phyloP scores from a whole-genome alignment of 2,113 vertebrate genomes.

The Chaetodon trifascialis region DNA sequence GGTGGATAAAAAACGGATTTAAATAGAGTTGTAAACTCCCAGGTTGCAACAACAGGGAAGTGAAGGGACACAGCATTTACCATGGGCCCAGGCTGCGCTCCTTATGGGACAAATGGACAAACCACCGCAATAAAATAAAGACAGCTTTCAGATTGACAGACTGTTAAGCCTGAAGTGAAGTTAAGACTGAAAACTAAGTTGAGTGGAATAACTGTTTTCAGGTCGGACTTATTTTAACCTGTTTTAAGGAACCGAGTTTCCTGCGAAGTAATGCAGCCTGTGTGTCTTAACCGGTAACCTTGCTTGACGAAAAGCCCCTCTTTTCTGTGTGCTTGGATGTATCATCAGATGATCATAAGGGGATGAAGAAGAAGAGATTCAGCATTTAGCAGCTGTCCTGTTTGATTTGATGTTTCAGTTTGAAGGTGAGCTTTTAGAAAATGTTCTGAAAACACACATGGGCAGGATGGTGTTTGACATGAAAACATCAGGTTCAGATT shows the following conservation, averaged over 20 bases:
- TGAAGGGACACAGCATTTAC: too few relatives aligned
- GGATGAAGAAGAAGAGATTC: neutral
- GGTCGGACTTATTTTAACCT: neutral
- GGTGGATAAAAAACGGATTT: too few relatives aligned
- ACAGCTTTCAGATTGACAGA: neutral
- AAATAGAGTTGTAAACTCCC: too few relatives aligned
- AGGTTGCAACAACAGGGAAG: too few relatives aligned
- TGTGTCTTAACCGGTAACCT: neutral
- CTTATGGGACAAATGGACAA: neutral
- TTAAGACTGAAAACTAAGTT: neutral
- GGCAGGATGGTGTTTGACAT: conserved; percentile 13
- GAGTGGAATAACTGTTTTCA: neutral
- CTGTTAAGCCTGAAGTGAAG: neutral
- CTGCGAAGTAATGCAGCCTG: neutral
- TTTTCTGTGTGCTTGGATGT: neutral
- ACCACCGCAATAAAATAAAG: neutral
- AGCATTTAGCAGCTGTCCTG: neutral
- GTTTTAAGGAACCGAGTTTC: neutral
- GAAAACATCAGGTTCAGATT: conserved; percentile 38
- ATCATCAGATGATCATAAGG: neutral
- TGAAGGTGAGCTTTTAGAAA: neutral
- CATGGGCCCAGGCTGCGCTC: too few relatives aligned
- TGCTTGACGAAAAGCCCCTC: neutral
- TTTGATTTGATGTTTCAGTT: conserved; percentile 22
- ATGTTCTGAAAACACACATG: conserved; percentile 18